Base-by-base conservation (phyloP, 2,797 vertebrate genomes). In the Phalloptychus januarius region DNA sequence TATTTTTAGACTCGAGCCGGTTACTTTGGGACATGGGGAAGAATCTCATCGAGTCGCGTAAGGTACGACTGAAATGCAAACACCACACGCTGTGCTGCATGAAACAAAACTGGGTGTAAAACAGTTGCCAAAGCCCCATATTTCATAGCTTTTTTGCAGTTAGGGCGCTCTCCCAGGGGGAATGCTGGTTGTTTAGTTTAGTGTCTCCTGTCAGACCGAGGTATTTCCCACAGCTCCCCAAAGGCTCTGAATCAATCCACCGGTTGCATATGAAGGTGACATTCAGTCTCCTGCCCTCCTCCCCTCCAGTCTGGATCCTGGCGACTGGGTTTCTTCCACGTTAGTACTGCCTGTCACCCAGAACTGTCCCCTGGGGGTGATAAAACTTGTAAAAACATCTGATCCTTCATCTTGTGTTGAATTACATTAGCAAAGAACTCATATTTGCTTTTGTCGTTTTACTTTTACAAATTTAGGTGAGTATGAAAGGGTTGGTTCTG, bases 181-280 rank as follows among this genome's bases (percentile, higher is more conserved):
- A 85, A 38, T 0, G 8, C 75, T 42, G 78, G 81, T 89, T 92
- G 91, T 93, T 94, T 92, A 79, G 83, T 92, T 93, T 91, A 90
- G 87, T 83, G 89, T 91, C 90, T 91, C 89, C 87, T 92, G 85
- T 93, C 96, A 89, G 85, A 75, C 79, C 20, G 72, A 88, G 85
- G 88, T 93, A 93, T 93, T 93, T 93, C 87, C 89, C 83, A 2
- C 44, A 46, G 85, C 77, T 93, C 91, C 90, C 91, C 15, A 75
- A 88, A 83, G 89, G 84, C 85, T 86, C 76, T 88, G 86, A 94
- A 92, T 93, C 92, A 91, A 90, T 91, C 83, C 61, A 85, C 71
- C 72, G 79, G 84, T 79, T 89, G 10, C 76, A 92, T 90, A 87
- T 83, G 79, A 87, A 89, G 89, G 87, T 94, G 91, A 94, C 91